Conservation (phyloP, 2,888 invertebrate species). For the Drosophila meridiana region DNA sequence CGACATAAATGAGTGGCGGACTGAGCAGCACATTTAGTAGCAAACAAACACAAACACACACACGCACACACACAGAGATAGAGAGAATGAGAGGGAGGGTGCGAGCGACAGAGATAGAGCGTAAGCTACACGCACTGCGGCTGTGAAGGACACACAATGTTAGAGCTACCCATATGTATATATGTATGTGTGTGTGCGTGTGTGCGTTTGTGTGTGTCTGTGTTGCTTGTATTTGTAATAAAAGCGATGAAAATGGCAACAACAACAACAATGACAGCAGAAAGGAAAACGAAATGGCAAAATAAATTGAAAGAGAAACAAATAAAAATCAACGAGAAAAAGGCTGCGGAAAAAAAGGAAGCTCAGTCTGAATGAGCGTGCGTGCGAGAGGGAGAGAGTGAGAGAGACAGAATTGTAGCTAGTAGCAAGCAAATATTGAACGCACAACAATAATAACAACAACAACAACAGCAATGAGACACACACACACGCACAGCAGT, state of each 20-base stretch:
- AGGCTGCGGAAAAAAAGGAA: conserved; percentile 75
- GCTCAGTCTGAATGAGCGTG: conserved; percentile 47
- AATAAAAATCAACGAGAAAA: conserved; percentile 82
- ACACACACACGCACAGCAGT: conserved; percentile 67
- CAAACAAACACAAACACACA: conserved; percentile 71
- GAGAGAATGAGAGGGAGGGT: background rate
- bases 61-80: conserved; percentile 15
- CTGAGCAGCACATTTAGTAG: conserved; percentile 78
- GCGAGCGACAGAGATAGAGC: conserved; percentile 44
- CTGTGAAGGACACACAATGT: conserved; percentile 80
- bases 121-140: conserved; percentile 52
- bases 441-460: conserved; percentile 47
- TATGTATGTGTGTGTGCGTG: conserved; percentile 29
- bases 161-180: conserved; percentile 72
- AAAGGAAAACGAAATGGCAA: conserved; percentile 82
- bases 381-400: conserved; percentile 16
- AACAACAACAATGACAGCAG: conserved; percentile 72
- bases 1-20: conserved; percentile 77
- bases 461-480: conserved; percentile 51
- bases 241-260: conserved; percentile 81
- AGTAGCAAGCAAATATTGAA: conserved; percentile 77
- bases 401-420: conserved; percentile 56
- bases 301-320: conserved; percentile 83
- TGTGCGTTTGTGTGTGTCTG: conserved; percentile 28
- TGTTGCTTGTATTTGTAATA: conserved; percentile 75